phyloP scores from a whole-genome alignment of 2,888 invertebrate species.

The Patella ulyssiponensis region DNA sequence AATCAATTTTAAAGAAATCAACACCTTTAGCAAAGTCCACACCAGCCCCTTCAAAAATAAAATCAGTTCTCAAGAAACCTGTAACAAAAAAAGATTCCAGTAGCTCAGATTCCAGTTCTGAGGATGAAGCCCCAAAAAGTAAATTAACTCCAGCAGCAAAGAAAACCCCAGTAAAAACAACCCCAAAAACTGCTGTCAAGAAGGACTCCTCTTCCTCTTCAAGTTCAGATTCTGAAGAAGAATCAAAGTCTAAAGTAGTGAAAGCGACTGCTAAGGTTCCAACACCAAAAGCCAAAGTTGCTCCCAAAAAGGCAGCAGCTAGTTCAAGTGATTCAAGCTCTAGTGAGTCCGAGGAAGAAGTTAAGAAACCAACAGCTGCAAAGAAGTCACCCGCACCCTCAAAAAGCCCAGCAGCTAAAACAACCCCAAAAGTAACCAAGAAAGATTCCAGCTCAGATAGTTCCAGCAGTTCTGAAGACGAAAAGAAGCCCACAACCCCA shows the following conservation, averaged over 20 bases:
- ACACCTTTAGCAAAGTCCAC: not conserved
- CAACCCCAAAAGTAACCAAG: constrained; percentile 11
- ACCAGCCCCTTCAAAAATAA: not conserved
- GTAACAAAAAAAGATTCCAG: constrained; percentile 36
- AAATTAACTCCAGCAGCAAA: constrained; percentile 17
- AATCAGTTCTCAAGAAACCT: constrained; percentile 22
- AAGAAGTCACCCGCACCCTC: constrained; percentile 20
- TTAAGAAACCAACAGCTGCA: constrained; percentile 22
- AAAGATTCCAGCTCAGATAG: constrained; percentile 27
- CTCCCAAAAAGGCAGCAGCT: constrained; percentile 14
- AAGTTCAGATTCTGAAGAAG: constrained; percentile 29
- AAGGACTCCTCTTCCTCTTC: constrained; percentile 35
- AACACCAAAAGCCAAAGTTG: constrained; percentile 20
- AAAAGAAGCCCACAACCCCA: constrained; percentile 23
- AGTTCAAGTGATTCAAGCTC: constrained; percentile 38
- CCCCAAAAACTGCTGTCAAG: constrained; percentile 27
- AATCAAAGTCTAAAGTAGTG: constrained; percentile 24
- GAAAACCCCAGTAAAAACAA: constrained; percentile 3
- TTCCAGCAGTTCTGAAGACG: constrained; percentile 28
- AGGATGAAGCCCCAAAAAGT: constrained; percentile 23
- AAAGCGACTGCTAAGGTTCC: constrained; percentile 10
- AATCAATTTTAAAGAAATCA: constrained; percentile 3
- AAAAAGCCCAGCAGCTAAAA: constrained; percentile 25
- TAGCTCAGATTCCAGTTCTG: constrained; percentile 36
- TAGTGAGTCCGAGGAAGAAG: constrained; percentile 48